Evolutionary conservation across 2,113 vertebrate species (phyloP), one percentile per base, ranked within the genome.

Genomic region (Anolis sagrei): DNA sequence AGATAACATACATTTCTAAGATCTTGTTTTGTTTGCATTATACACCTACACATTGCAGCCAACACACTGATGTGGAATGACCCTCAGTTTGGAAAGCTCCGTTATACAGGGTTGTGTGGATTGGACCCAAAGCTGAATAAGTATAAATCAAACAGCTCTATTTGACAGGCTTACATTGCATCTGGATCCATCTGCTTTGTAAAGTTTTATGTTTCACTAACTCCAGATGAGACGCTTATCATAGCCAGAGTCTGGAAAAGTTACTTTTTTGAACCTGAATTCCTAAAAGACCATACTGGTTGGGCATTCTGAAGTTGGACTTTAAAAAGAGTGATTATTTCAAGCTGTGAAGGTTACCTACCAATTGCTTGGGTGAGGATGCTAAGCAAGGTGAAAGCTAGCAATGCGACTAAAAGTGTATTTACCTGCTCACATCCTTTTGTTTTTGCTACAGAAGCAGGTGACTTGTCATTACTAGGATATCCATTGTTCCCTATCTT

Each of bases 381-480:
- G n/a, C 7, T 27, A 76, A 49, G 7, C 25, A 54, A 48, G 13
- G 14, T 39, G 62, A 84, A 76, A 83, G 39, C 36, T 48, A 49
- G 13, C 39, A 34, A 68, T 36, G 29, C 69, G 79, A 68, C 44
- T 69, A 29, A n/a, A 81, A 39, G 27, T 16, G 69, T 64, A 78
- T 34, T 80, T 19, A 19, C 64, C 44, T 77, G 58, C 39, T 61
- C 73, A 19, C 62, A 64, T 25, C 14, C 11, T 84, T 27, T 62
- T 66, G 44, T 69, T 16, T 81, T 81, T 49, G 13, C 19, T 68
- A 21, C 48, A 69, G 32, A 29, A 69, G 32, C 21, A 68, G 75
- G 44, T 84, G 83, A 84, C 32, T 84, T 44, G 39, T 44, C 62
- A 77, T 84, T 48, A 21, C 83, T 58, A 84, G 48, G 75, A 84